Conservation (phyloP, 2,888 invertebrate species). For the Linnaemya tessellans region DNA sequence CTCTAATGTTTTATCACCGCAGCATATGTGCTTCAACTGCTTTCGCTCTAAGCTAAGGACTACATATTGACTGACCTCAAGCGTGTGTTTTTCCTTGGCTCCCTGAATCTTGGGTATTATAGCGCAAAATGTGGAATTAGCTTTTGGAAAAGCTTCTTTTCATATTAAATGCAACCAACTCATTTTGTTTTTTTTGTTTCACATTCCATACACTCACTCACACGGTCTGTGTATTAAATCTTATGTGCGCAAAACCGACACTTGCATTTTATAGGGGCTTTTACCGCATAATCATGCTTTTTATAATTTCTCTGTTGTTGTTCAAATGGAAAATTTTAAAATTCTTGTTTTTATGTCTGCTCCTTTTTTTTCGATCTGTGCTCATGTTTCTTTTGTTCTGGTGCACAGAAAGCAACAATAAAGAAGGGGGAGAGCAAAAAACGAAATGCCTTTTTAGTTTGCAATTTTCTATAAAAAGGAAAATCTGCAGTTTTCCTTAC, state of each 20-base stretch:
- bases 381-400: slow-evolving; percentile 51
- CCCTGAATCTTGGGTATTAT: too few relatives aligned
- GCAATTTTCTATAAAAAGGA: slow-evolving; percentile 52
- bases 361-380: slow-evolving; percentile 38
- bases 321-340: slow-evolving; percentile 55
- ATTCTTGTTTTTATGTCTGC: neutral
- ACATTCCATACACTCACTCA: neutral
- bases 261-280: slow-evolving; percentile 49
- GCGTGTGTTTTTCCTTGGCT: too few relatives aligned
- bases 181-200: slow-evolving; percentile 5
- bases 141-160: neutral
- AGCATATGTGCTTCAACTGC: neutral
- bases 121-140: slow-evolving; percentile 7
- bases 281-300: slow-evolving; percentile 67
- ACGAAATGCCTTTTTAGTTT: slow-evolving; percentile 48
- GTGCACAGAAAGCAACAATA: slow-evolving; percentile 17
- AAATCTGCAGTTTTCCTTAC: slow-evolving; percentile 66
- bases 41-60: neutral
- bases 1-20: too few relatives aligned
- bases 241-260: slow-evolving; percentile 30
- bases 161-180: slow-evolving; percentile 2
- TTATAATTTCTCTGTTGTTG: slow-evolving; percentile 58
- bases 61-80: too few relatives aligned
- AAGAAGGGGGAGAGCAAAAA: neutral
- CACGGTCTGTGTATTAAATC: neutral